Evolutionary conservation across 2,888 invertebrate species (phyloP).

Genomic region (Mylabris sibirica): DNA sequence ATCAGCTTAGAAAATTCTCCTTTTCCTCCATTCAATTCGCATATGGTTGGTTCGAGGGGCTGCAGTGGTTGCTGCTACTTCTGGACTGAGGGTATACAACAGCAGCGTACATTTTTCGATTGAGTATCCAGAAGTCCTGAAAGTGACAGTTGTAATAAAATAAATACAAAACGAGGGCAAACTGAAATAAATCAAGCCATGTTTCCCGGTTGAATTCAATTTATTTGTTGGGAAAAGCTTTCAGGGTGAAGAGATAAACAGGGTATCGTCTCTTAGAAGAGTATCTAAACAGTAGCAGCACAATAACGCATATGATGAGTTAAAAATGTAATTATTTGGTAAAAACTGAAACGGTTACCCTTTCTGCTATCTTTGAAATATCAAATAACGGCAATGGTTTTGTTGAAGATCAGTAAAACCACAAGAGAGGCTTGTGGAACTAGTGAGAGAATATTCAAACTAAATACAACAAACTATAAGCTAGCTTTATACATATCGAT

Average conservation of each 20-base stretch:
- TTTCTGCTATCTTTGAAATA: background rate
- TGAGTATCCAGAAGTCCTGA: constrained; percentile 14
- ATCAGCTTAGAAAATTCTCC: background rate
- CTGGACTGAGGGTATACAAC: background rate
- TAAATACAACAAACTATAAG: background rate
- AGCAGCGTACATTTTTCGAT: background rate
- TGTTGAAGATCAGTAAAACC: background rate
- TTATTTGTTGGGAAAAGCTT: constrained; percentile 28
- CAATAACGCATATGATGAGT: background rate
- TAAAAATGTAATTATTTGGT: constrained; percentile 4
- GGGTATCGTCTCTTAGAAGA: background rate
- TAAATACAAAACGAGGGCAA: constrained; percentile 22
- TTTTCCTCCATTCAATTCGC: background rate
- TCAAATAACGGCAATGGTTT: background rate
- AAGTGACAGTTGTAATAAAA: constrained; percentile 20
- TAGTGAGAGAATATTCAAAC: background rate
- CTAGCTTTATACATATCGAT: background rate
- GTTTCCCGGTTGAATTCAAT: constrained; percentile 28
- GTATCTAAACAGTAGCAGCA: background rate
- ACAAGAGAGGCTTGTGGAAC: constrained; percentile 2
- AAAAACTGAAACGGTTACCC: background rate
- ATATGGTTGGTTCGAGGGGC: background rate
- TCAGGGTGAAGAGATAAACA: constrained; percentile 14
- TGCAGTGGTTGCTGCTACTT: too few relatives aligned
- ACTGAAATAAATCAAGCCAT: constrained; percentile 30